Conservation (phyloP, 2,888 invertebrate species). For the Cheilosia soror region DNA sequence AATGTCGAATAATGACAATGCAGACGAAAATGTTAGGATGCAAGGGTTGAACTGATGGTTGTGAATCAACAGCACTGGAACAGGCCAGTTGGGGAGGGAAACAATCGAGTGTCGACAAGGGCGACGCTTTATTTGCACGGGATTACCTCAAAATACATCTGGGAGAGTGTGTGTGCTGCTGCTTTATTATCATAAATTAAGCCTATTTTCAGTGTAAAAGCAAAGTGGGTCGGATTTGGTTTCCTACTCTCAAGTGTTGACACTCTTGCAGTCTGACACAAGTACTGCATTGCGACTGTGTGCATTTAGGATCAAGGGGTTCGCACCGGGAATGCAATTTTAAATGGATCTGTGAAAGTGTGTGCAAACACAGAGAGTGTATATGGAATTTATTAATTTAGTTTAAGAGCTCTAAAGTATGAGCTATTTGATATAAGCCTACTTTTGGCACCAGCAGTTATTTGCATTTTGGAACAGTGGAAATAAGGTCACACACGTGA, state of each 20-base stretch:
- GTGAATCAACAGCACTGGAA: conserved; percentile 5
- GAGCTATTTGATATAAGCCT: neutral
- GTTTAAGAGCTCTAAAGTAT: neutral
- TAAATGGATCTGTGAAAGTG: conserved; percentile 35
- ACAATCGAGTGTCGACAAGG: conserved; percentile 10
- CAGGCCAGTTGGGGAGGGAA: neutral
- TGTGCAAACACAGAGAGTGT: conserved; percentile 16
- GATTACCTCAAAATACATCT: conserved; percentile 41
- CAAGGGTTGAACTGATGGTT: conserved; percentile 29
- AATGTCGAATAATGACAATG: conserved; percentile 64
- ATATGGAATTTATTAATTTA: conserved; percentile 12
- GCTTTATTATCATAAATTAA: conserved; percentile 64
- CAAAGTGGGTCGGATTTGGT: conserved; percentile 43
- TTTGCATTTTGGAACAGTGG: neutral
- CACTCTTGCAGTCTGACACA: conserved; percentile 4
- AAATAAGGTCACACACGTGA: neutral
- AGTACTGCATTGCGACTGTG: conserved; percentile 55
- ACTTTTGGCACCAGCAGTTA: neutral
- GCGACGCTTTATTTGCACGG: conserved; percentile 46
- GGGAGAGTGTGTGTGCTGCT: conserved; percentile 25
- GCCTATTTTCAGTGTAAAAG: conserved; percentile 29
- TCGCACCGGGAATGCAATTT: conserved; percentile 46
- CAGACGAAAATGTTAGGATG: conserved; percentile 39
- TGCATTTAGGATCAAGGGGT: conserved; percentile 12
- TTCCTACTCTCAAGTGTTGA: conserved; percentile 45